Evolutionary conservation across 2,113 vertebrate genomes (phyloP).

Genomic region (Corythoichthys haematopterus): DNA sequence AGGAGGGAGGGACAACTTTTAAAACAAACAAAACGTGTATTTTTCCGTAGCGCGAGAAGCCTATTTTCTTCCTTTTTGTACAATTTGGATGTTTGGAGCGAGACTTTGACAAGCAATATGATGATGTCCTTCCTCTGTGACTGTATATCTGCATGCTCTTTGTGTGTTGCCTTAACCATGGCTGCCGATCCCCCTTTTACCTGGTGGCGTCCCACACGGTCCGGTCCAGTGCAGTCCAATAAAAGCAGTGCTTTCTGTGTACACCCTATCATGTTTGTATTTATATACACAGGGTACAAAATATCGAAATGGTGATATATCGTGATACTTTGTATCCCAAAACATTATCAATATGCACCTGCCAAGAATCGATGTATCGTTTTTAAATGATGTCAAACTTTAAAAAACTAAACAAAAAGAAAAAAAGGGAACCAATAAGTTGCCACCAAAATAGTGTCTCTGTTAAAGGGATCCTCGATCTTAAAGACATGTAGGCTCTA

Average conservation of each 20-base stretch:
- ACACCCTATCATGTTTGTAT: constrained; percentile 9
- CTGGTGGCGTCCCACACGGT: constrained; percentile 78
- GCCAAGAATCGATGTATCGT: too few species aligned
- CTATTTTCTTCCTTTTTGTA: constrained; percentile 98
- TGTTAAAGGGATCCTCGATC: too few species aligned
- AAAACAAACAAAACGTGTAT: constrained; percentile 75
- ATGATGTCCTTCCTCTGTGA: constrained; percentile 82
- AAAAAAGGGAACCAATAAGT: too few species aligned
- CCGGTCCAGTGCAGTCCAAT: constrained; percentile 89
- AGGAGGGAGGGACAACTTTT: constrained; percentile 76
- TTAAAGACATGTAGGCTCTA: too few species aligned
- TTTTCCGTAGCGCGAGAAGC: constrained; percentile 99
- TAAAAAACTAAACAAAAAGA: too few species aligned
- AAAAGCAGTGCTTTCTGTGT: constrained; percentile 97
- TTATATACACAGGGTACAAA: too few species aligned
- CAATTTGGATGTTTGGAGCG: constrained; percentile 90
- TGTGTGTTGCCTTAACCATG: constrained; percentile 89
- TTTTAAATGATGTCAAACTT: too few species aligned
- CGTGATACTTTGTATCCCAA: too few species aligned
- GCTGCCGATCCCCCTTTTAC: constrained; percentile 62
- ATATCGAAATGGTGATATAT: too few species aligned
- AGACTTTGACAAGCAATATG: constrained; percentile 98
- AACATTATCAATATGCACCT: too few species aligned
- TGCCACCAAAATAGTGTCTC: too few species aligned
- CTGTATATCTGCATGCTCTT: constrained; percentile 89